Evolutionary conservation across 2,113 vertebrate species (phyloP).

Genomic region (Salvelinus alpinus): DNA sequence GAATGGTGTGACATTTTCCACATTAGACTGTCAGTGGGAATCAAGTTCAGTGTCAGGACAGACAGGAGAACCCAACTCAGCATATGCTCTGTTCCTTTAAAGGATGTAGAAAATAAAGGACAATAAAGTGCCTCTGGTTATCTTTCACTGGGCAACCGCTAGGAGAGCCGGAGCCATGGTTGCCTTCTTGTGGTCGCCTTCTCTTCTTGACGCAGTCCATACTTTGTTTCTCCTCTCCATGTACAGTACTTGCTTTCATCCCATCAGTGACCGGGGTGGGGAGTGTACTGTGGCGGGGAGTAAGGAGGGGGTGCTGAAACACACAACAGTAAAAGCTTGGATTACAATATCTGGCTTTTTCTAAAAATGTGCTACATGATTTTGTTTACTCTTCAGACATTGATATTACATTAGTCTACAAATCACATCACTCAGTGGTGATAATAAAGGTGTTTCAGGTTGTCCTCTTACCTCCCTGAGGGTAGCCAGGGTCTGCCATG

Average conservation of each 20-base stretch:
- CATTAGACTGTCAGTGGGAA: background rate
- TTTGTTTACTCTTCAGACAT: background rate
- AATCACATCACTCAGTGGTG: background rate
- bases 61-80: slow-evolving; percentile 26
- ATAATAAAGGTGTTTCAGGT: background rate
- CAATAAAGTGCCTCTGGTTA: slow-evolving; percentile 52
- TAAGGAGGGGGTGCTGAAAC: slow-evolving; percentile 77
- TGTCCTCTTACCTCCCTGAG: slow-evolving; percentile 66
- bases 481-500: slow-evolving; percentile 61
- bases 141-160: slow-evolving; percentile 35
- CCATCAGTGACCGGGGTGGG: slow-evolving; percentile 68
- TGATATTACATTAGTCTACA: background rate
- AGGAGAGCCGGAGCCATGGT: slow-evolving; percentile 28
- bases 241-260: slow-evolving; percentile 3
- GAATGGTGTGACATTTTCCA: slow-evolving; percentile 10
- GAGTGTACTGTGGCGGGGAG: slow-evolving; percentile 71
- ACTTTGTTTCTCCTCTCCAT: slow-evolving; percentile 11
- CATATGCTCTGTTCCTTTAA: slow-evolving; percentile 13
- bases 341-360: background rate
- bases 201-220: slow-evolving; percentile 46
- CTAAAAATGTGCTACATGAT: too few species aligned
- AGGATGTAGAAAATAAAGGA: slow-evolving; percentile 43
- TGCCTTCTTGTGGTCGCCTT: slow-evolving; percentile 34
- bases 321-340: background rate
- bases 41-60: background rate